Base-by-base conservation (phyloP, 2,888 invertebrate species). In the Tetrapedia diversipes region DNA sequence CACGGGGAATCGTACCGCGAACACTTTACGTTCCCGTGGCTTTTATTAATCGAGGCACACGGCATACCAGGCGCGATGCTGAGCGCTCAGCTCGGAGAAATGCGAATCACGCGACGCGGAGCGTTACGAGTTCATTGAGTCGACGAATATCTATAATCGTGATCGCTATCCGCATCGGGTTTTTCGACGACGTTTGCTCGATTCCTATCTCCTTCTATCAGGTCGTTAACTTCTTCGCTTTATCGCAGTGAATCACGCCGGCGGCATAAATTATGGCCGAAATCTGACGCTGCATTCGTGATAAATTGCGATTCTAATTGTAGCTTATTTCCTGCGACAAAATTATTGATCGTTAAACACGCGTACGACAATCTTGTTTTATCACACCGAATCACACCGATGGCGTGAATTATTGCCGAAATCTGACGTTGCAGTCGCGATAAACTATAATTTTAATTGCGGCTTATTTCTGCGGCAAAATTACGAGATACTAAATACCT, bases 1-100 rank as follows among this genome's bases (percentile, higher is more conserved):
- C 74, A 24, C 24, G 3, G 47, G 24, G 49, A 39, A 60, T 69
- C 54, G 53, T 69, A 59, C 19, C 34, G 47, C 45, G 16, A 19
- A 43, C 59, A 29, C 43, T 51, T 77, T 54, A 68, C 65, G 65
- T 74, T 74, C 69, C 41, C 61, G 57, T 57, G 43, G 60, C 60
- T 74, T 54, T 85, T 85, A 82, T 81, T 86, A 85, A 85, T 85
- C 81, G 68, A 72, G 49, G 74, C 77, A 59, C 73, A 71, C 41
- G n/a, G 63, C 53, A 45, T 54, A 49, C 49, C 27, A n/a, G n/a
- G 61, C 57, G 41, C 49, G 47, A 64, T 64, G 65, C 70, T 45
- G 66, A 68, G 64, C 80, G 81, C 73, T 65, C 79, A 79, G 19
- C 68, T 29, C 8, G 51, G 27, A 68, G 76, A 77, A 74, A 79